Evolutionary conservation across 23 tunicate species (phyloP).

Genomic region (Ciona savignyi): DNA sequence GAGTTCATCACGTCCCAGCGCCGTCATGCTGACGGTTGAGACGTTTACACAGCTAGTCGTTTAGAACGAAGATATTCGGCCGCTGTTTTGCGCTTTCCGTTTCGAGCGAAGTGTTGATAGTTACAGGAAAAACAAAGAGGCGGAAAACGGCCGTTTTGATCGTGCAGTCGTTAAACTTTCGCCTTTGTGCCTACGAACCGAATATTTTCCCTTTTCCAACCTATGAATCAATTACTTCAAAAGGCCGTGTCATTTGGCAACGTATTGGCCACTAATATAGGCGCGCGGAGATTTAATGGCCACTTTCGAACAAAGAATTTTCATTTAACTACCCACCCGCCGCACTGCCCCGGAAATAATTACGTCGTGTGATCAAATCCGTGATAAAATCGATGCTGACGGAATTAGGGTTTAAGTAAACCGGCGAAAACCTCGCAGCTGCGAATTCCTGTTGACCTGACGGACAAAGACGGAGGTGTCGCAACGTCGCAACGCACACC

Average conservation of each 20-base stretch:
- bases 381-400: too few species aligned
- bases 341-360: not conserved
- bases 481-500: not conserved
- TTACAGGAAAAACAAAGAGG: too few species aligned
- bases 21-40: not conserved
- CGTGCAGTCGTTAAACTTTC: too few species aligned
- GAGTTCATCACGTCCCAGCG: not conserved
- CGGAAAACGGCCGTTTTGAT: too few species aligned
- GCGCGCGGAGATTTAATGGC: too few species aligned
- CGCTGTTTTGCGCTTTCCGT: not conserved
- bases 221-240: not conserved
- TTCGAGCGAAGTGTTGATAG: not conserved
- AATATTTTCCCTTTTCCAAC: not conserved
- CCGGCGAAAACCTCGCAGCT: not conserved
- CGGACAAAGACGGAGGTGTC: not conserved
- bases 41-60: not conserved
- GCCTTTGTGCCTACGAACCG: not conserved
- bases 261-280: not conserved
- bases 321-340: not conserved
- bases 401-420: too few species aligned
- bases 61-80: not conserved
- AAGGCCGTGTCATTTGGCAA: not conserved
- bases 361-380: not conserved
- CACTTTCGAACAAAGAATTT: not conserved
- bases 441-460: not conserved